These are phyloP conservation scores for Bolborhynchus lineola DNA, from an alignment of 2,113 vertebrate genomes.

Conservation along the genomic window DNA sequence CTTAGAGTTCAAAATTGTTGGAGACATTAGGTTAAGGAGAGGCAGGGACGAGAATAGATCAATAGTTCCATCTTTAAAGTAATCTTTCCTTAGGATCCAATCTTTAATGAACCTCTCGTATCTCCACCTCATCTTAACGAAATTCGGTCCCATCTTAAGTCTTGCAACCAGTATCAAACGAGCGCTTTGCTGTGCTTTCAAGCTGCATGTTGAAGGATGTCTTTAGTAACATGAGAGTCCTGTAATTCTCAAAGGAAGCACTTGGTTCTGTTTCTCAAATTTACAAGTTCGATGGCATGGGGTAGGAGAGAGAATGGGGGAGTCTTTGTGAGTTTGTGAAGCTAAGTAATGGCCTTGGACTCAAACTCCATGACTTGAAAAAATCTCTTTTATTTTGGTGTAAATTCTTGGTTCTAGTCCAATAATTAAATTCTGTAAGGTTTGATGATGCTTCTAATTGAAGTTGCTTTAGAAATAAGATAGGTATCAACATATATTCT, in stretches of 20 bases:
- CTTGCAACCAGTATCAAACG: not conserved
- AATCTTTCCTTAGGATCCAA: not conserved
- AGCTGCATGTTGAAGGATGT: not conserved
- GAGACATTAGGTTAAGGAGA: not conserved
- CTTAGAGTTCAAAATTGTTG: not conserved
- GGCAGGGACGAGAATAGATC: not conserved
- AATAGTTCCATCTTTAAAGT: not conserved
- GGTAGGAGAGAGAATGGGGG: not conserved
- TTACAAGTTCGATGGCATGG: not conserved
- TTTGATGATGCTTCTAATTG: not conserved
- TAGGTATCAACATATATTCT: not conserved
- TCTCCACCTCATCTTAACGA: not conserved
- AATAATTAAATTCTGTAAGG: not conserved
- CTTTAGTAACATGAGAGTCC: not conserved
- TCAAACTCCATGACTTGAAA: not conserved
- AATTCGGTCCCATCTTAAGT: not conserved
- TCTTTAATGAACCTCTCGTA: not conserved
- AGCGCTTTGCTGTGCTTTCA: not conserved
- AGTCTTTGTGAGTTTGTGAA: not conserved
- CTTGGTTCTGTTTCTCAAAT: not conserved
- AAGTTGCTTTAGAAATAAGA: not conserved
- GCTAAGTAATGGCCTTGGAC: not conserved
- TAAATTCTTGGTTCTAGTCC: not conserved
- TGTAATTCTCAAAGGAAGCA: not conserved
- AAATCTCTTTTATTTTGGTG: not conserved